Evolutionary conservation across 2,113 vertebrate species (phyloP).

Genomic region (Pavo muticus): DNA sequence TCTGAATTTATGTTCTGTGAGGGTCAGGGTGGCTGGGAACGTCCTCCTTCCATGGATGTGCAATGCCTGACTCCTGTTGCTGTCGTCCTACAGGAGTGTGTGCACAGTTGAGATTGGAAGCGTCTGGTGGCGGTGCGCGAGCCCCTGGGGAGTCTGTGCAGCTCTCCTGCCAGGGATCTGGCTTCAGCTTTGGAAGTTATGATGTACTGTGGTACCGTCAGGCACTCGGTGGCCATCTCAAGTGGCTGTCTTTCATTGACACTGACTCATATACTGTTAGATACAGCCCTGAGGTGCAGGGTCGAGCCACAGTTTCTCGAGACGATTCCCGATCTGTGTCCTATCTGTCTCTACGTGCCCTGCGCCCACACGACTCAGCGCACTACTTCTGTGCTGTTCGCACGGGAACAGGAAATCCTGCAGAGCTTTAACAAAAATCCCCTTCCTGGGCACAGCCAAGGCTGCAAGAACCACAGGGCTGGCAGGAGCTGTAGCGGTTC

Average conservation of each 20-base stretch:
- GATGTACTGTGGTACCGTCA: rapidly evolving
- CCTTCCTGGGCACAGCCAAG: background rate
- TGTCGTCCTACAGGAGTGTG: background rate
- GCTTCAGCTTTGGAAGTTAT: rapidly evolving
- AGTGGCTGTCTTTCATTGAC: background rate
- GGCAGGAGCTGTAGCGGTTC: background rate
- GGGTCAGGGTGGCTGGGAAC: background rate
- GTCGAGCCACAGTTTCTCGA: too few species aligned
- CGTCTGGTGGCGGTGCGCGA: background rate
- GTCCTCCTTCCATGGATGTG: too few species aligned
- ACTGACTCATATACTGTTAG: too few species aligned
- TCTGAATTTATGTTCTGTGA: too few species aligned
- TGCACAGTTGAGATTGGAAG: background rate
- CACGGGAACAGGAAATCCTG: background rate
- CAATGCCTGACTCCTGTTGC: background rate
- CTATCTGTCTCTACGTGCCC: too few species aligned
- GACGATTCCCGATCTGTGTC: too few species aligned
- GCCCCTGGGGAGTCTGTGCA: rapidly evolving
- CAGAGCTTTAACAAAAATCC: background rate
- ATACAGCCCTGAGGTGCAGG: too few species aligned
- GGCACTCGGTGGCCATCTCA: rapidly evolving
- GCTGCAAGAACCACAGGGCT: background rate
- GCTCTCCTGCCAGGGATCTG: background rate
- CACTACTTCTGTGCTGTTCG: too few species aligned
- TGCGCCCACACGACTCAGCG: too few species aligned